Evolutionary conservation across 1,140 invertebrate species (phyloP), one percentile per base, ranked within the genome.

Genomic region (Bombus impatiens): DNA sequence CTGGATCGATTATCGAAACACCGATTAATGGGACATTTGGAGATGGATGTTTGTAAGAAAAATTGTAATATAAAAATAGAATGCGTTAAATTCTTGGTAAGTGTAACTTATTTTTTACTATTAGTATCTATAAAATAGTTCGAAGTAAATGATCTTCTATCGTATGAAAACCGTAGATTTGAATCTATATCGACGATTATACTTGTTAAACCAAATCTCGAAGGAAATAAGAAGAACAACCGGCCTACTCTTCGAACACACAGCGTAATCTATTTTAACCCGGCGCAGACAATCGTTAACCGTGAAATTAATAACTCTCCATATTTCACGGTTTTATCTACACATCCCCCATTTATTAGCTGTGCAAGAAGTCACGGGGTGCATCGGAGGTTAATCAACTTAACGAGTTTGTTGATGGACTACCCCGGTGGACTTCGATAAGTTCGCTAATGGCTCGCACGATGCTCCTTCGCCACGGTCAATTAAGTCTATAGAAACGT

Each of bases 401-500:
- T 80, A 85, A 85, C 78, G 83, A 85, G 83, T 72, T 25, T 80
- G 83, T 80, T 85, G 83, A 85, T 85, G 83, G 68, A 80, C 83
- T 53, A 74, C 77, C 57, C 62, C 65, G 35, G 77, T 80, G 67
- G 83, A 84, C 83, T 68, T 80, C 76, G 83, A 84, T 84, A 84
- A 84, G 68, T 84, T 53, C 77, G 83, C 83, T 70, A 84, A 80
- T 80, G 83, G 83, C 83, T 80, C 67, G 67, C 67, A 42, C 67
- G 67, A 84, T 77, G 77, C 67, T 78, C 62, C 67, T 71, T 57
- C 67, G 83, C 57, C 71, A 74, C 82, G 83, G 82, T 87, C 75
- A 86, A 87, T 85, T 82, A 86, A 86, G 65, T 59, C 86, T 59
- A 80, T 84, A 85, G 80, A 86, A 82, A 75, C 85, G 84, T 80